Base-by-base conservation (phyloP, 2,113 vertebrate species). In the Herpailurus yagouaroundi region DNA sequence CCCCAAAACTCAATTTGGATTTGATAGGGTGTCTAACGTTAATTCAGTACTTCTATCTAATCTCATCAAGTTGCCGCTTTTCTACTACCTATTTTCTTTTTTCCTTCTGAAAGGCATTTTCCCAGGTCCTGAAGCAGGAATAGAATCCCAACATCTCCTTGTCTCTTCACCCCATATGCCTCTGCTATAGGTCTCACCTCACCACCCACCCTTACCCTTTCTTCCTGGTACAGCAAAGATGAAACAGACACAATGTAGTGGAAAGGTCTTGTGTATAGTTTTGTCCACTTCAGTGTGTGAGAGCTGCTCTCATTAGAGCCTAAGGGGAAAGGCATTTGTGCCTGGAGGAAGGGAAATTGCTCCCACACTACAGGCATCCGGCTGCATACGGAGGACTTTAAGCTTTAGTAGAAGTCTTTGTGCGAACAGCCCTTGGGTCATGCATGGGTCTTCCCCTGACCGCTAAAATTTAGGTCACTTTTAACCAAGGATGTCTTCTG, bases 241-340 rank as follows among this genome's bases (percentile, higher is more conserved):
- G 21, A 95, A 74, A 87, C 63, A 50, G 80, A 95, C 88, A 92
- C 91, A 41, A 21, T 1, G 19, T 33, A n/a, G 57, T 77, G 50
- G 69, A n/a, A 91, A 91, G 55, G 36, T 77, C 80, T 88, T 84
- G 69, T 81, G 74, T 95, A 91, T 23, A 87, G 76, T 85, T 81
- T 76, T 80, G 76, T 64, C 48, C 69, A 69, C 68, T 96, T 95
- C 79, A 88, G 12, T 63, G 33, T 13, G 48, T 64, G 83, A 48
- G 36, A 63, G 76, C n/a, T 1, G 91, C 68, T 68, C 76, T 77
- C 7, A 5, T 27, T 33, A 63, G 50, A 64, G 80, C 48, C 33
- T 31, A 1, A 3, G 63, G 31, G 50, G 23, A 79, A 93, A 81
- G 48, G 79, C 84, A 16, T 64, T 38, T 8, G 73, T 10, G 87